These are phyloP conservation scores for Halocynthia aurantium DNA, from an alignment of 23 tunicate genomes.

Conservation along the genomic window DNA sequence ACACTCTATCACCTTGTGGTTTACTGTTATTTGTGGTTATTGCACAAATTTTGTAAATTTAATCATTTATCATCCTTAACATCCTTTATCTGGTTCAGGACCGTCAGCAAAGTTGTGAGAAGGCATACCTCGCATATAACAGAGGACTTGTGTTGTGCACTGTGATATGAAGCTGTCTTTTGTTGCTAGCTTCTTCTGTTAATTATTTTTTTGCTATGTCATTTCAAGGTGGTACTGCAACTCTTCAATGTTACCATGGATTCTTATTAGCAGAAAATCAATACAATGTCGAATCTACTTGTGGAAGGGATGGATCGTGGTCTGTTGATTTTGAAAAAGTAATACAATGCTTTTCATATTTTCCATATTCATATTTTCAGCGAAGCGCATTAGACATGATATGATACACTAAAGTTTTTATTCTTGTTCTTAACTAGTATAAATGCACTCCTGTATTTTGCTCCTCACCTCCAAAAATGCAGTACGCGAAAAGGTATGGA, in stretches of 20 bases:
- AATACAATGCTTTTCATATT: not conserved
- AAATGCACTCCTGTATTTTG: not conserved
- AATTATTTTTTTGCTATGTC: not conserved
- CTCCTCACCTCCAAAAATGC: not conserved
- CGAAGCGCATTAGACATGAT: no score
- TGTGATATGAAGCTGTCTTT: no score
- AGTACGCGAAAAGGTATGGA: not conserved
- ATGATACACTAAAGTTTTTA: not conserved
- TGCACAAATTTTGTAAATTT: no score
- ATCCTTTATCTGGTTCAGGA: no score
- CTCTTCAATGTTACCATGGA: constrained; percentile 25
- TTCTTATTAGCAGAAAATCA: constrained; percentile 10
- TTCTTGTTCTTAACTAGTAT: not conserved
- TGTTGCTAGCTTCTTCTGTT: not conserved
- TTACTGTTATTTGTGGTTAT: no score
- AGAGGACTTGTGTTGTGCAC: not conserved
- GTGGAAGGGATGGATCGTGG: constrained; percentile 29
- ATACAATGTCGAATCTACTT: not conserved
- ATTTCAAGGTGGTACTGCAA: not conserved
- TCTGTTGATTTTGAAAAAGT: not conserved
- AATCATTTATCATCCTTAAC: no score
- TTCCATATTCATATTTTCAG: not conserved
- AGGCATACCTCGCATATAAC: not conserved
- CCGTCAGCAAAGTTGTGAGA: no score
- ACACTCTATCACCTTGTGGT: no score